Conservation (phyloP, 2,113 vertebrate species). For the Motacilla alba region DNA sequence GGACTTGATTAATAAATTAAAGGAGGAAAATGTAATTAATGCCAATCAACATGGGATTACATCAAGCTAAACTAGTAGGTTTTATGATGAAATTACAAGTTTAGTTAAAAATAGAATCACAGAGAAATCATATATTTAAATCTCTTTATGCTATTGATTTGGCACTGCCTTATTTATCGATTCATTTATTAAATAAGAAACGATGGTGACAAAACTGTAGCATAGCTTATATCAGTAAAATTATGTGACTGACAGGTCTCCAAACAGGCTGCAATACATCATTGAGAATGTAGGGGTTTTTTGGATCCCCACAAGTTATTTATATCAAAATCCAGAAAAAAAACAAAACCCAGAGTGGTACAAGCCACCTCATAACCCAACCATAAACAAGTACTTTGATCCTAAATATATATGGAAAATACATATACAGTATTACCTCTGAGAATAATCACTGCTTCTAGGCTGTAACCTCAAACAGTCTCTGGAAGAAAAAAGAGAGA, state of each 20-base stretch:
- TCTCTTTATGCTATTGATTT: background rate
- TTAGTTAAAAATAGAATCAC: background rate
- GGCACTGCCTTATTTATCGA: background rate
- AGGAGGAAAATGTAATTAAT: background rate
- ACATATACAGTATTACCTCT: background rate
- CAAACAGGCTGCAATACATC: background rate
- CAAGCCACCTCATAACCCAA: background rate
- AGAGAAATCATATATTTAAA: background rate
- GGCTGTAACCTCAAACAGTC: background rate
- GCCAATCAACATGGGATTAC: background rate
- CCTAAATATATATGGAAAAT: background rate
- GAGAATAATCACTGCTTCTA: background rate
- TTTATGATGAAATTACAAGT: background rate
- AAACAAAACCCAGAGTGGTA: background rate
- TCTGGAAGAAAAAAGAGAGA: background rate
- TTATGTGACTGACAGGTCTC: background rate
- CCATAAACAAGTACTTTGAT: background rate
- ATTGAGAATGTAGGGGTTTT: accelerated
- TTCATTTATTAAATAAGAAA: background rate
- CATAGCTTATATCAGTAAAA: background rate
- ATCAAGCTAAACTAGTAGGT: background rate
- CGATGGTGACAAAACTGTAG: background rate
- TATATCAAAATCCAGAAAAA: background rate
- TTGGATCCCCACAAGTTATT: background rate
- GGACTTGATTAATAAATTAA: conserved; percentile 16